phyloP scores from a whole-genome alignment of 2,888 invertebrate genomes.

The Trachelus iudaicus region DNA sequence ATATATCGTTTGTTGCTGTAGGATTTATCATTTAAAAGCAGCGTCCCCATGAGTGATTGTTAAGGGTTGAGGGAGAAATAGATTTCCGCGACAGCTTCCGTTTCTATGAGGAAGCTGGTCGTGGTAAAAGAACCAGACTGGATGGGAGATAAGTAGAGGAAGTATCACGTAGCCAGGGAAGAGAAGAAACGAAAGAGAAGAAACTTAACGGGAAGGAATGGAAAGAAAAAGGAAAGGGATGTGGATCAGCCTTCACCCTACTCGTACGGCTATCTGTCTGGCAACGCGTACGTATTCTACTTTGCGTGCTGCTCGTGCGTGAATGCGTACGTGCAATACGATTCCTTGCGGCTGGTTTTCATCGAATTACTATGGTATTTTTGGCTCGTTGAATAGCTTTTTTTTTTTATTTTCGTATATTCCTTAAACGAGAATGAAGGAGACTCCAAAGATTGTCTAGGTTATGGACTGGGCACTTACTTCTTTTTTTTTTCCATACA shows the following conservation, averaged over 20 bases:
- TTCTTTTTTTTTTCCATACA: neutral
- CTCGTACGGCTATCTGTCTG: neutral
- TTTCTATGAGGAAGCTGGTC: neutral
- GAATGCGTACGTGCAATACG: constrained; percentile 17
- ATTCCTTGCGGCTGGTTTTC: constrained; percentile 24
- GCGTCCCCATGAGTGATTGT: neutral
- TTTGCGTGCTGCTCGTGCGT: constrained; percentile 1
- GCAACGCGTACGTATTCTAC: constrained; percentile 3
- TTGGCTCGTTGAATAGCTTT: constrained; percentile 10
- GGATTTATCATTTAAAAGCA: neutral
- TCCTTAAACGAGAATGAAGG: neutral
- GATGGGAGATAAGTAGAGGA: constrained; percentile 14
- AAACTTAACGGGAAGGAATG: neutral
- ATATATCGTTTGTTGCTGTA: neutral
- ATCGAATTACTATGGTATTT: constrained; percentile 23
- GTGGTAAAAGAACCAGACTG: neutral
- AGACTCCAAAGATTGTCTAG: neutral
- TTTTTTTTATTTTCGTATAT: constrained; percentile 7
- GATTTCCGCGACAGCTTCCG: neutral
- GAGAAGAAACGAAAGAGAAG: neutral
- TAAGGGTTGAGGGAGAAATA: neutral
- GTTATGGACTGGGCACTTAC: neutral
- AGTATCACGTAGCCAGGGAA: constrained; percentile 18
- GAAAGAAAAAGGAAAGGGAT: constrained; percentile 9
- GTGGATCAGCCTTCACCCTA: constrained; percentile 15